phyloP scores from a whole-genome alignment of 2,113 vertebrate species.

The Rostratula benghalensis region DNA sequence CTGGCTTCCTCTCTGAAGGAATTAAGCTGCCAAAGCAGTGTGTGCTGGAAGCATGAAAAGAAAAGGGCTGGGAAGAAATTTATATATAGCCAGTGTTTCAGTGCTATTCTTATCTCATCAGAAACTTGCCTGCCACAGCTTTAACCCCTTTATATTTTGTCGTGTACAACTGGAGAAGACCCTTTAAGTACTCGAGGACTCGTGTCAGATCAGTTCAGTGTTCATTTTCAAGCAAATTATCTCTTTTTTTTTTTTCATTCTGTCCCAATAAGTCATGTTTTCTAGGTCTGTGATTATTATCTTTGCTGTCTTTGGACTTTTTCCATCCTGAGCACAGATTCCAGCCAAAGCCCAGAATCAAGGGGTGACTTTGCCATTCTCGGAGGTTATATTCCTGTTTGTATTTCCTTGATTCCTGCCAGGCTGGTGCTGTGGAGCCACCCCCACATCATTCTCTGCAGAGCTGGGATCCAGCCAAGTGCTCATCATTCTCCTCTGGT shows the following conservation, averaged over 20 bases:
- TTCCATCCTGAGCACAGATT: neutral
- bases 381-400: neutral
- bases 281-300: neutral
- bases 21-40: neutral
- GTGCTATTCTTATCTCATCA: neutral
- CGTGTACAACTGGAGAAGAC: neutral
- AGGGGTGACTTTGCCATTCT: neutral
- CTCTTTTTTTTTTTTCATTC: neutral
- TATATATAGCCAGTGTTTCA: neutral
- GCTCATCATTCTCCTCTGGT: neutral
- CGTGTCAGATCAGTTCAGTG: neutral
- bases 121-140: neutral
- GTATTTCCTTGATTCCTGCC: neutral
- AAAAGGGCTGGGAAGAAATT: neutral
- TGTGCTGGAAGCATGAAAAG: neutral
- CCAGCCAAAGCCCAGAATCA: neutral
- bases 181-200: neutral
- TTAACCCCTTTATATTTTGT: neutral
- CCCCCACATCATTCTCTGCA: neutral
- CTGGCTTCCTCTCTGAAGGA: neutral
- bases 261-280: neutral
- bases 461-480: neutral
- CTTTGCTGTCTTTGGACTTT: neutral
- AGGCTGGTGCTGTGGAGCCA: neutral
- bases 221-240: neutral